Evolutionary conservation across 2,113 vertebrate genomes (phyloP).

Genomic region (Elachura formosa): DNA sequence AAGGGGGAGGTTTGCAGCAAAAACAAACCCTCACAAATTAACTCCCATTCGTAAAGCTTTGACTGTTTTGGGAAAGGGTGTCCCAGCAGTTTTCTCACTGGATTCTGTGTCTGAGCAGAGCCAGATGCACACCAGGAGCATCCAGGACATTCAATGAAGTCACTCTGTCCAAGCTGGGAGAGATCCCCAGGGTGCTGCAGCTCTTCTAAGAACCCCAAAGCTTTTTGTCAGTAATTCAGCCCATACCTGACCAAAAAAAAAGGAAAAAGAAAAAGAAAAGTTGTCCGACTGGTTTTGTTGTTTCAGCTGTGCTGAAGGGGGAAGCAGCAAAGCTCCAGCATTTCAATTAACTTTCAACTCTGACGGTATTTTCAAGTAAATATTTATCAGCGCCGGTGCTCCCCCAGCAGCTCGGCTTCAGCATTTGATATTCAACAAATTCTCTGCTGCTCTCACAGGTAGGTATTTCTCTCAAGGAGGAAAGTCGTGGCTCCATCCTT

Average conservation of each 20-base stretch:
- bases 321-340: constrained; percentile 41
- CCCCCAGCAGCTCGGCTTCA: not conserved
- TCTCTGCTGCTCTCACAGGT: not conserved
- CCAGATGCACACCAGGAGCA: not conserved
- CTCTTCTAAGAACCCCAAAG: constrained; percentile 7
- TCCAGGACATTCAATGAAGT: not conserved
- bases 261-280: not conserved
- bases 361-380: constrained; percentile 39
- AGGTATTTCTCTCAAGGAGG: not conserved
- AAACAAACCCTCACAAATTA: not conserved
- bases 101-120: not conserved
- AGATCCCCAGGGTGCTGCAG: not conserved
- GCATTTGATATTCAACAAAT: not conserved
- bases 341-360: constrained; percentile 25
- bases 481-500: not conserved
- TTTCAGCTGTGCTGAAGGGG: constrained; percentile 23
- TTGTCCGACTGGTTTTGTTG: constrained; percentile 61
- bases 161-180: not conserved
- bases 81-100: not conserved
- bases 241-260: constrained; percentile 2
- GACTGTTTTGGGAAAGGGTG: not conserved
- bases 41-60: not conserved
- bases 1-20: not conserved
- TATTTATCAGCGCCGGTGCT: not conserved
- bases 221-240: constrained; percentile 31